These are phyloP conservation scores for Grammomys surdaster DNA, from an alignment of 2,113 vertebrate genomes.

Conservation along the genomic window DNA sequence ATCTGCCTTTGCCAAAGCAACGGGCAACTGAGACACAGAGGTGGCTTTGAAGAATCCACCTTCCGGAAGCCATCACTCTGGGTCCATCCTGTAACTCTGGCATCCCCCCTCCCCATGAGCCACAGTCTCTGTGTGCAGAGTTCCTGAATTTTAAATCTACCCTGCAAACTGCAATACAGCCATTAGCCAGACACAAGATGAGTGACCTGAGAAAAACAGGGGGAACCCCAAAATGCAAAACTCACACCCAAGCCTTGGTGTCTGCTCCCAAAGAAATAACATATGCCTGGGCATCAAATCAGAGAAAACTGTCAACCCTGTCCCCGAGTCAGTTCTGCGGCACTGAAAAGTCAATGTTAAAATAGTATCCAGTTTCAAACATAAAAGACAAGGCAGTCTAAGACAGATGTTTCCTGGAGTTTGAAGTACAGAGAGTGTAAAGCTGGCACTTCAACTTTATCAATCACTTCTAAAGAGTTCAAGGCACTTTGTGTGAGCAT, in stretches of 20 bases:
- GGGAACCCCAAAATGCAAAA: neutral
- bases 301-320: constrained; percentile 78
- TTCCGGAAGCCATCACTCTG: neutral
- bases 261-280: constrained; percentile 35
- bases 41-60: neutral
- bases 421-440: constrained; percentile 59
- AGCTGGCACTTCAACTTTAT: constrained; percentile 69
- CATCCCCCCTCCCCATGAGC: neutral
- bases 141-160: neutral
- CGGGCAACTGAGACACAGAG: fast-evolving
- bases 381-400: constrained; percentile 58
- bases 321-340: constrained; percentile 59
- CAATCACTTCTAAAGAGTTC: constrained; percentile 68
- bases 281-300: constrained; percentile 79
- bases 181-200: neutral
- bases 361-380: constrained; percentile 79
- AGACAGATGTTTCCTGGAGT: constrained; percentile 78
- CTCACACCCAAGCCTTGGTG: constrained; percentile 61
- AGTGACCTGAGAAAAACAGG: neutral
- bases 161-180: neutral
- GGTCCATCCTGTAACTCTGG: fast-evolving
- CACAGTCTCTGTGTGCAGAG: no score
- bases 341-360: constrained; percentile 70
- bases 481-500: constrained; percentile 58
- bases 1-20: neutral